Conservation (phyloP, 2,797 vertebrate genomes). For the Rhinichthys osculus region DNA sequence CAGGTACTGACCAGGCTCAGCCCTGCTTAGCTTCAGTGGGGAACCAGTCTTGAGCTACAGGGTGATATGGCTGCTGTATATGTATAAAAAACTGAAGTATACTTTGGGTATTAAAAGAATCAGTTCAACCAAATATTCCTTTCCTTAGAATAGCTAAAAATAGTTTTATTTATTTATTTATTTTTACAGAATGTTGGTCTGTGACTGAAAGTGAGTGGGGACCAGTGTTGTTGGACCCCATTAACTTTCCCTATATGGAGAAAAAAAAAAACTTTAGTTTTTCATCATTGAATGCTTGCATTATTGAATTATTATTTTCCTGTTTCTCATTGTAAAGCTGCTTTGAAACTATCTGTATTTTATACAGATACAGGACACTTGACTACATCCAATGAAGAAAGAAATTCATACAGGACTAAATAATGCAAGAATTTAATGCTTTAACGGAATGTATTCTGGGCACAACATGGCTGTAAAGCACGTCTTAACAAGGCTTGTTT, state of each 20-base stretch:
- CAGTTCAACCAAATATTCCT: neutral
- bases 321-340: neutral
- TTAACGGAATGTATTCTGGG: slow-evolving; percentile 41
- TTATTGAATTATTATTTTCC: neutral
- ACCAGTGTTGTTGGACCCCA: neutral
- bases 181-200: neutral
- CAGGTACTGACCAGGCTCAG: no score
- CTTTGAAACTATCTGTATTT: neutral
- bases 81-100: neutral
- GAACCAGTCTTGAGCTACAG: no score
- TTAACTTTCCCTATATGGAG: neutral
- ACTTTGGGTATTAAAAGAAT: no score
- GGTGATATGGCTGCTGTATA: no score
- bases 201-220: neutral
- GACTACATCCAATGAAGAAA: neutral
- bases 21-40: no score
- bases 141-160: no score
- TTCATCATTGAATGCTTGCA: neutral
- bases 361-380: neutral
- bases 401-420: neutral
- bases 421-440: neutral
- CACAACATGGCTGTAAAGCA: slow-evolving; percentile 15
- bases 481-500: slow-evolving; percentile 33
- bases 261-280: neutral
- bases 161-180: no score